Base-by-base conservation (phyloP, 2,113 vertebrate species). In the Diadophis punctatus region DNA sequence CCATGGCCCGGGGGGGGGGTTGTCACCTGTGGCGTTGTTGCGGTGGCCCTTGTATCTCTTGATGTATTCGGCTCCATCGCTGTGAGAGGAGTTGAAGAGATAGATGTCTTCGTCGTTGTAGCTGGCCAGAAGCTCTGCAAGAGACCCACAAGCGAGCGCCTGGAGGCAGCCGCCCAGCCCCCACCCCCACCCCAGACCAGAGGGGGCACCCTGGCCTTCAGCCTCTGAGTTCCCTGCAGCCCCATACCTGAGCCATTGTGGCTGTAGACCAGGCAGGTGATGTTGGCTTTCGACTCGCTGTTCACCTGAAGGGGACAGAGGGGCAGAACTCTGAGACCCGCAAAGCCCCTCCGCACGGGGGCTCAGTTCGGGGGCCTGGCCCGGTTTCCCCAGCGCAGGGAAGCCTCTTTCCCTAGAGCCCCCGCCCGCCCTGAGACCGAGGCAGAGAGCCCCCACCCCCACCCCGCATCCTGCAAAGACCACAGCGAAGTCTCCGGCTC, bases 21-120 rank as follows among this genome's bases (percentile, higher is more conserved):
- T n/a, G 1, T 18, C 27, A 99, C 99, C 99, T 93, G 98, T 99
- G 87, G 99, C 98, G 0, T 99, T 99, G 91, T 99, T 99, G 93
- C 98, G 98, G 89, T 99, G 99, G 52, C 99, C 99, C 94, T 99
- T 99, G 91, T 99, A 99, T 95, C 98, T 97, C 96, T 98, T 98
- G 94, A 97, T 52, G 93, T 98, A 99, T 94, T 99, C 98, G 0
- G 99, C 99, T 0, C 99, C 99, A 1, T 99, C 99, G 10, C 98
- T 99, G 98, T 99, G 99, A 92, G 97, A 98, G 2, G 99, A 97
- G 97, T 99, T 98, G 96, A 99, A 99, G 94, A 99, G 98, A 96
- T 99, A 99, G 96, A 99, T 99, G 96, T 99, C 99, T 91, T 99
- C 99, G 0, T 99, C 99, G 0, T 99, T 99, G 97, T 99, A 99